Conservation (phyloP, 2,888 invertebrate genomes). For the Euzetes globulus region DNA sequence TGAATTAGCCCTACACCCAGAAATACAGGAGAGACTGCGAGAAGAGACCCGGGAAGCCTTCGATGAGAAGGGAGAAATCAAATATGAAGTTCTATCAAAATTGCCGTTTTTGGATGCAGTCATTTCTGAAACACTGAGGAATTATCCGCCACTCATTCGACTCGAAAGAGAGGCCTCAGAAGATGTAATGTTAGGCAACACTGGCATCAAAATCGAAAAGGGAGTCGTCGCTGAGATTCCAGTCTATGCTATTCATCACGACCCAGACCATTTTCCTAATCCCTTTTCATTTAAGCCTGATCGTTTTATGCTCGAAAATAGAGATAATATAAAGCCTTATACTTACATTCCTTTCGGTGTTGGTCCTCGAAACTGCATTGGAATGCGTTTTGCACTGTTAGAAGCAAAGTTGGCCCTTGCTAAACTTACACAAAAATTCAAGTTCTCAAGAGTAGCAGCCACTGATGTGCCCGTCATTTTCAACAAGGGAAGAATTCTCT, state of each 20-base stretch:
- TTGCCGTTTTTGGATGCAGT: slow-evolving; percentile 26
- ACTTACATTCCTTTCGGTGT: slow-evolving; percentile 40
- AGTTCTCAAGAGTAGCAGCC: not conserved
- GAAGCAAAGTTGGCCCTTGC: slow-evolving; percentile 3
- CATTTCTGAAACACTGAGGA: slow-evolving; percentile 26
- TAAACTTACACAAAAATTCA: not conserved
- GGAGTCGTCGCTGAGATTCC: not conserved
- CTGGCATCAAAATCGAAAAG: slow-evolving; percentile 15
- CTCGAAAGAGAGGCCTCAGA: not conserved
- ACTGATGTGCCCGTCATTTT: not conserved
- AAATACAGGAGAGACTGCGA: slow-evolving; percentile 28
- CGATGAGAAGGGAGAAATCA: not conserved
- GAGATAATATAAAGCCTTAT: not conserved
- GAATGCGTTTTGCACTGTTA: slow-evolving; percentile 20
- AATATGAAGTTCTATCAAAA: slow-evolving; percentile 5
- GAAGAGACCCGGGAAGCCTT: not conserved
- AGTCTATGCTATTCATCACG: slow-evolving; percentile 28
- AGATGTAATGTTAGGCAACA: slow-evolving; percentile 11
- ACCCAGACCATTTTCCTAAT: slow-evolving; percentile 18
- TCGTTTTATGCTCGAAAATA: slow-evolving; percentile 14
- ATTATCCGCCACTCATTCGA: slow-evolving; percentile 23
- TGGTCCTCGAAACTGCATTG: slow-evolving; percentile 42
- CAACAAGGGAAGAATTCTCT: not conserved
- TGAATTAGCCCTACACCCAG: slow-evolving; percentile 21
- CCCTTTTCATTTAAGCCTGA: slow-evolving; percentile 24